Percentiles rank a stretch among this genome's conserved stretches.
phyloP scores from a whole-genome alignment of 2,113 vertebrate species.

The Rafetus swinhoei region DNA sequence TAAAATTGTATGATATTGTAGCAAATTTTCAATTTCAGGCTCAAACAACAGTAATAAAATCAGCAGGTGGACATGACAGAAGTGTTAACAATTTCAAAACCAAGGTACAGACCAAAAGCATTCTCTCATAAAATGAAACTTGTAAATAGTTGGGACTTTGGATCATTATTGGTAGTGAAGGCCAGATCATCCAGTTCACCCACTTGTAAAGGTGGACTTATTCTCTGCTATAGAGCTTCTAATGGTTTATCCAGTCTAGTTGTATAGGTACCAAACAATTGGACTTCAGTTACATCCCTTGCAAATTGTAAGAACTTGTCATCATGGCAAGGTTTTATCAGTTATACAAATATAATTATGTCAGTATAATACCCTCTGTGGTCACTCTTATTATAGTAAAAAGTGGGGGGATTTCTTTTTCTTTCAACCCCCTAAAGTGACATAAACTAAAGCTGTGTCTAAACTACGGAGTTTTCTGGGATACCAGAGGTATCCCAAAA shows the following conservation, averaged over 20 bases:
- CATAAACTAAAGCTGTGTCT: too few species aligned
- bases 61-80: background rate
- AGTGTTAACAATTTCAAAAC: background rate
- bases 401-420: background rate
- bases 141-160: background rate
- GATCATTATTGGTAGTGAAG: background rate
- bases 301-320: background rate
- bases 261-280: background rate
- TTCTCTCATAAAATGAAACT: background rate
- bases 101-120: background rate
- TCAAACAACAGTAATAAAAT: background rate
- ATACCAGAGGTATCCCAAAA: too few species aligned
- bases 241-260: background rate
- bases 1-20: rapidly evolving
- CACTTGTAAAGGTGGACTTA: background rate
- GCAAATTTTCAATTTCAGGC: background rate
- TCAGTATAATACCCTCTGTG: background rate
- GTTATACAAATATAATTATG: background rate
- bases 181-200: background rate
- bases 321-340: background rate
- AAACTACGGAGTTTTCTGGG: too few species aligned
- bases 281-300: background rate
- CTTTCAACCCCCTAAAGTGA: too few species aligned
- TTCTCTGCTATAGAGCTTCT: background rate
- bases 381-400: background rate